Evolutionary conservation across 2,113 vertebrate genomes (phyloP), one percentile per base, ranked within the genome.

Genomic region (Sterna hirundo): DNA sequence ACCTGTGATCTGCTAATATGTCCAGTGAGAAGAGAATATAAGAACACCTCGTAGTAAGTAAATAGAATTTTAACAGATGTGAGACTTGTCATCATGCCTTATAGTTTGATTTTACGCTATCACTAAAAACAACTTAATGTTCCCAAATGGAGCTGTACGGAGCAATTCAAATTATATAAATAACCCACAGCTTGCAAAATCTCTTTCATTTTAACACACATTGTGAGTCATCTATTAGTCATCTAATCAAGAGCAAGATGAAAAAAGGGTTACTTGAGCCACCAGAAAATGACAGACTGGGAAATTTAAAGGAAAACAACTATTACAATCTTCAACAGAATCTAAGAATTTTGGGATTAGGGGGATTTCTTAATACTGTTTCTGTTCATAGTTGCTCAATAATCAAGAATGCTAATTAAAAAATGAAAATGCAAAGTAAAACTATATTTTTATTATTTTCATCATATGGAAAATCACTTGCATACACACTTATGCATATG

Each of bases 401-500:
- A 51, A 32, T 46, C 8, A 86, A 72, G 38, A 83, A 80, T 62
- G 4, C 0, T 42, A 54, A 62, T 19, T 34, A 62, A 83, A 87
- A 79, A 90, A 34, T 32, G 8, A 91, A 64, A 75, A 58, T 17
- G 1, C 0, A 69, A 76, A 26, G 6, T 70, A 49, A 84, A 74
- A 18, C 7, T 40, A 27, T 46, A 8, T 65, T 52, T 76, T 49
- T 5, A 49, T 36, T 58, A 42, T 51, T 80, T 65, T 52, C 0
- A 44, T 27, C 3, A 27, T 32, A 18, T 22, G 7, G 19, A 77
- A 74, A 89, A 74, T 65, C 19, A 57, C 8, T 76, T 71, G 3
- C 6, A 5, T 51, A 30, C 1, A 3, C 4, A 65, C 2, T 76
- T 79, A 46, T 7, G 11, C 3, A 15, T 34, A 38, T 11, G 23